These are phyloP conservation scores for Heliangelus exortis DNA, from an alignment of 2,797 vertebrate genomes.

Conservation along the genomic window DNA sequence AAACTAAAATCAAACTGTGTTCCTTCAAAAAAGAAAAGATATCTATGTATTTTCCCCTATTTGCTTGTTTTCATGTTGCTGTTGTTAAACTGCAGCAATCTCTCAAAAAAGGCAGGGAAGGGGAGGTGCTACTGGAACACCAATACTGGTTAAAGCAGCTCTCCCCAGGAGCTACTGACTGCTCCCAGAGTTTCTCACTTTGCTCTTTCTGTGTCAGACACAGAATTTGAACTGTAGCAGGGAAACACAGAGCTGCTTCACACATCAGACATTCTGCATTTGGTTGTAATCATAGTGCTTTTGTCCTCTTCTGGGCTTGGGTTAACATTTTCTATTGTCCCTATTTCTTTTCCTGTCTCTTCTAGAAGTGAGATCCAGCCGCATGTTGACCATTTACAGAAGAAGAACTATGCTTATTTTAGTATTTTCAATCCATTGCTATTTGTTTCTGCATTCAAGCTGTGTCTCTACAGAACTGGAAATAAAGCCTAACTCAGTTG, in stretches of 20 bases:
- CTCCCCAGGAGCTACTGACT: not conserved
- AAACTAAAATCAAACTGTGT: not conserved
- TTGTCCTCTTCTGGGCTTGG: not conserved
- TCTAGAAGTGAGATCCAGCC: not conserved
- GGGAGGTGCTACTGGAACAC: not conserved
- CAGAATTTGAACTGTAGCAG: not conserved
- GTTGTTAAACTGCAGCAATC: not conserved
- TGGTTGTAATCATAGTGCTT: not conserved
- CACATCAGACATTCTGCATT: not conserved
- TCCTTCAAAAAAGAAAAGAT: not conserved
- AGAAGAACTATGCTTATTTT: slow-evolving; percentile 46
- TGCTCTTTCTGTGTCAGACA: not conserved
- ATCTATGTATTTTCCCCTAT: not conserved
- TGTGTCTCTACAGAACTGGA: slow-evolving; percentile 73
- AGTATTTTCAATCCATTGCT: slow-evolving; percentile 54
- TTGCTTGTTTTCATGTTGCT: not conserved
- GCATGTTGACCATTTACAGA: not conserved
- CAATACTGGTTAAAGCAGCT: not conserved
- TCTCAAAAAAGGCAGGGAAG: not conserved
- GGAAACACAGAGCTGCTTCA: not conserved
- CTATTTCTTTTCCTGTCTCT: not conserved
- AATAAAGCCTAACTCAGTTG: slow-evolving; percentile 56
- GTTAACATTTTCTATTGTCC: not conserved
- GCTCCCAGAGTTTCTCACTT: not conserved
- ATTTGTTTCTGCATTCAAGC: slow-evolving; percentile 55